A percentile compares a stretch with the other conserved stretches of the same genome.
phyloP scores from a whole-genome alignment of 1,140 invertebrate species.

The Bacillus rossius region DNA sequence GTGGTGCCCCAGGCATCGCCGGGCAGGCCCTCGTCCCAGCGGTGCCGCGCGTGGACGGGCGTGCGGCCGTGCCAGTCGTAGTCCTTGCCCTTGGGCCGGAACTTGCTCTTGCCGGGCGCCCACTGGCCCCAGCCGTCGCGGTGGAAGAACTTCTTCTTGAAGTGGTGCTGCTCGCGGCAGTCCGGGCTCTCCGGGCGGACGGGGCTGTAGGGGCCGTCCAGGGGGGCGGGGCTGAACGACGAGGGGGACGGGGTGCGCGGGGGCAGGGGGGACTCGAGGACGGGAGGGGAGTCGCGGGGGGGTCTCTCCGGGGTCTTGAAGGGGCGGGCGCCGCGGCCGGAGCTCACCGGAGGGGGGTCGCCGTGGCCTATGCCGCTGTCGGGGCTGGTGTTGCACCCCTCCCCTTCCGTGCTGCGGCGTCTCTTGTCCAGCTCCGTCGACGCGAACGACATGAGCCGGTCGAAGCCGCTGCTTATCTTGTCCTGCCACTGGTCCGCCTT shows the following conservation, averaged over 20 bases:
- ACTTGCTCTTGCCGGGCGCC: constrained; percentile 43
- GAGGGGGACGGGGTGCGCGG: constrained; percentile 63
- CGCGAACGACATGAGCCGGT: constrained; percentile 78
- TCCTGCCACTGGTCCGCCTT: constrained; percentile 64
- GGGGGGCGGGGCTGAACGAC: constrained; percentile 34
- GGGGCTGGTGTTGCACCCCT: constrained; percentile 64
- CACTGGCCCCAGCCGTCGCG: constrained; percentile 42
- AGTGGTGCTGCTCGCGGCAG: constrained; percentile 45
- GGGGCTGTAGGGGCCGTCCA: constrained; percentile 39
- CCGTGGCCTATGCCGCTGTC: constrained; percentile 72
- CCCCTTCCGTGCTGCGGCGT: constrained; percentile 65
- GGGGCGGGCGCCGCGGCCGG: constrained; percentile 26
- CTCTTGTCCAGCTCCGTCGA: constrained; percentile 78
- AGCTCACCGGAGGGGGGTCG: constrained; percentile 44
- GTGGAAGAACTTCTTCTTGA: constrained; percentile 76
- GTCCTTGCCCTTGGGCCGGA: constrained; percentile 66
- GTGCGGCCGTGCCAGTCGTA: constrained; percentile 58
- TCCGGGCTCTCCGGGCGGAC: constrained; percentile 39
- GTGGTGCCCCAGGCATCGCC: too few relatives aligned
- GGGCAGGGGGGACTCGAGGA: constrained; percentile 39
- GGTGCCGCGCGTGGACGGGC: too few relatives aligned
- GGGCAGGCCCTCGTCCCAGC: too few relatives aligned
- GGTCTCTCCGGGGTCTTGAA: constrained; percentile 25
- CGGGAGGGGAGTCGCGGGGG: constrained; percentile 44
- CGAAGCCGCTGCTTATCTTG: constrained; percentile 80